These are phyloP conservation scores for Brachypteracias leptosomus DNA, from an alignment of 2,113 vertebrate genomes.

Conservation along the genomic window DNA sequence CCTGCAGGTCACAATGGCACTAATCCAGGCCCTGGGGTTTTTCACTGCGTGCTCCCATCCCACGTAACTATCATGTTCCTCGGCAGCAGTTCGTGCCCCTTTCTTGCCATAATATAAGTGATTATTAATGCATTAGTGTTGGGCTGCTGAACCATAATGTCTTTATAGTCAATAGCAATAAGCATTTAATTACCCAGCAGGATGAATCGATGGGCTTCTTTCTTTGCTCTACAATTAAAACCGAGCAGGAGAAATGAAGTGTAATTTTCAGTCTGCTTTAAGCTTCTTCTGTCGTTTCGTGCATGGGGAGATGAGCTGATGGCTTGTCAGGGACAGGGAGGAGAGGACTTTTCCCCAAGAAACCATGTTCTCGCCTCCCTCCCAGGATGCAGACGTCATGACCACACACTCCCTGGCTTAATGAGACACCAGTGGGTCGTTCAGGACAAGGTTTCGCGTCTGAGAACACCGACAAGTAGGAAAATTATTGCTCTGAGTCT, in stretches of 20 bases:
- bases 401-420: not conserved
- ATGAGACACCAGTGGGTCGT: not conserved
- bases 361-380: not conserved
- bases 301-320: not conserved
- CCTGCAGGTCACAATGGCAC: not conserved
- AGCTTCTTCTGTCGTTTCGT: accelerated
- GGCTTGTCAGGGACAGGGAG: not conserved
- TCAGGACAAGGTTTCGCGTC: not conserved
- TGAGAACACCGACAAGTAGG: not conserved
- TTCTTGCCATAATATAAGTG: not conserved
- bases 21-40: not conserved
- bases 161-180: slow-evolving; percentile 34
- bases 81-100: not conserved
- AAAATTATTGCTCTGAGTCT: not conserved
- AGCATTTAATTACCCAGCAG: slow-evolving; percentile 39
- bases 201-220: slow-evolving; percentile 15
- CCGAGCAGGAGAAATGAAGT: not conserved
- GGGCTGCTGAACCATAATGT: slow-evolving; percentile 17
- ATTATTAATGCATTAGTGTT: slow-evolving; percentile 41
- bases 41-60: not conserved
- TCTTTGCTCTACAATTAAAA: slow-evolving; percentile 51
- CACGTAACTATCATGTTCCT: accelerated
- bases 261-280: not conserved
- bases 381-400: not conserved
- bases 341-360: not conserved